phyloP scores from a whole-genome alignment of 2,113 vertebrate species.

The Mormyrus lacerda region DNA sequence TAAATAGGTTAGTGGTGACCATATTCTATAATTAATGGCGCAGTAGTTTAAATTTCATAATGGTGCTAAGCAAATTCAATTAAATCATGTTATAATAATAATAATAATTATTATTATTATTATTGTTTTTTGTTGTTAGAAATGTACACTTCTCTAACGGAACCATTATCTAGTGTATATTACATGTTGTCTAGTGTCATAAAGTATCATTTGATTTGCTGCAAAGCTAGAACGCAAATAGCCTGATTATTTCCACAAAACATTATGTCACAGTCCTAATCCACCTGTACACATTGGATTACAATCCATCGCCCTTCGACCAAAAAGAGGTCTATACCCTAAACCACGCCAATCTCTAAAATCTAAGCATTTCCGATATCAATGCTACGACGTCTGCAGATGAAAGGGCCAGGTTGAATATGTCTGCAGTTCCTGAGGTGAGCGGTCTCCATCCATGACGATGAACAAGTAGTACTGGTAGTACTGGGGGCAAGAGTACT shows the following conservation, averaged over 20 bases:
- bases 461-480: neutral
- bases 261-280: conserved; percentile 3
- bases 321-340: neutral
- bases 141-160: neutral
- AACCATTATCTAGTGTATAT: neutral
- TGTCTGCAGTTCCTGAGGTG: neutral
- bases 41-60: neutral
- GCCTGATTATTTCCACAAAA: neutral
- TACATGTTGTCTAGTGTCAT: neutral
- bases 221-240: neutral
- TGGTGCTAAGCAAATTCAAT: neutral
- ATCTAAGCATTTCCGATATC: neutral
- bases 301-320: conserved; percentile 1
- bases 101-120: neutral
- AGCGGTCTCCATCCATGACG: neutral
- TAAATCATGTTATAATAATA: neutral
- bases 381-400: neutral
- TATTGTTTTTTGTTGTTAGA: neutral
- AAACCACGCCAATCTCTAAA: neutral
- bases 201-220: neutral
- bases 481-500: neutral
- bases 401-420: neutral
- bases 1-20: neutral
- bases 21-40: neutral
- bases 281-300: conserved; percentile 27